A percentile compares a stretch with the other conserved stretches of the same genome.
These are phyloP conservation scores for Pampus argenteus DNA, from an alignment of 2,797 vertebrate genomes.

Conservation along the genomic window DNA sequence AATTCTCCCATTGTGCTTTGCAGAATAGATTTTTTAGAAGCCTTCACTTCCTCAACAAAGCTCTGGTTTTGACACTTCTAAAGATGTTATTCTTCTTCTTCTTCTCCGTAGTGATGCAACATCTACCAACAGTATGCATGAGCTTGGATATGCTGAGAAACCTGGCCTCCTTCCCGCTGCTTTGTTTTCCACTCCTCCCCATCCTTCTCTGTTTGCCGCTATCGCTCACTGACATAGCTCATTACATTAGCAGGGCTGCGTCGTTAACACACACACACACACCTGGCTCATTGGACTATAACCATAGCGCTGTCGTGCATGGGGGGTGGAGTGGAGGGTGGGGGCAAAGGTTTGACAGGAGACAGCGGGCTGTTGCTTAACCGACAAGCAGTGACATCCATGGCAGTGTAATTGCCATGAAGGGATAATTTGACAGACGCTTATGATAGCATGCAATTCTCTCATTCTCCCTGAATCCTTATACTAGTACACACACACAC, in stretches of 20 bases:
- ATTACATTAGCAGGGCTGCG: slow-evolving; percentile 56
- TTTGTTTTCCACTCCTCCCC: slow-evolving; percentile 54
- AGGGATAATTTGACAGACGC: slow-evolving; percentile 79
- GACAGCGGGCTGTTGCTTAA: slow-evolving; percentile 67
- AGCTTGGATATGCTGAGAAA: slow-evolving; percentile 45
- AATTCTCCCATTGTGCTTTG: slow-evolving; percentile 22
- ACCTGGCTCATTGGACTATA: slow-evolving; percentile 51
- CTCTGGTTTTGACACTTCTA: slow-evolving; percentile 48
- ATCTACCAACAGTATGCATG: slow-evolving; percentile 46
- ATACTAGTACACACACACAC: slow-evolving; percentile 19
- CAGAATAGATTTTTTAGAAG: slow-evolving; percentile 30
- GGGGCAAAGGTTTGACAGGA: slow-evolving; percentile 70
- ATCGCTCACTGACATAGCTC: slow-evolving; percentile 62
- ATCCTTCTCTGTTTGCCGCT: slow-evolving; percentile 38
- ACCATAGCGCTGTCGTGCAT: slow-evolving; percentile 27
- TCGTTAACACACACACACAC: slow-evolving; percentile 42
- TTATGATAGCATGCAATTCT: slow-evolving; percentile 76
- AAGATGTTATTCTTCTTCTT: slow-evolving; percentile 36
- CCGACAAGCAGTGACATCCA: slow-evolving; percentile 66
- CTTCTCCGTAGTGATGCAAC: slow-evolving; percentile 61
- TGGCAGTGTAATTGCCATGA: slow-evolving; percentile 77
- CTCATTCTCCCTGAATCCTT: slow-evolving; percentile 59
- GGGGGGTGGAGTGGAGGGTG: not conserved
- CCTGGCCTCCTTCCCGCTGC: slow-evolving; percentile 55
- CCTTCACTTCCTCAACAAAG: slow-evolving; percentile 45